Percentiles rank a stretch among this genome's conserved stretches.
These are phyloP conservation scores for Neogobius melanostomus DNA, from an alignment of 2,113 vertebrate species.

Conservation along the genomic window DNA sequence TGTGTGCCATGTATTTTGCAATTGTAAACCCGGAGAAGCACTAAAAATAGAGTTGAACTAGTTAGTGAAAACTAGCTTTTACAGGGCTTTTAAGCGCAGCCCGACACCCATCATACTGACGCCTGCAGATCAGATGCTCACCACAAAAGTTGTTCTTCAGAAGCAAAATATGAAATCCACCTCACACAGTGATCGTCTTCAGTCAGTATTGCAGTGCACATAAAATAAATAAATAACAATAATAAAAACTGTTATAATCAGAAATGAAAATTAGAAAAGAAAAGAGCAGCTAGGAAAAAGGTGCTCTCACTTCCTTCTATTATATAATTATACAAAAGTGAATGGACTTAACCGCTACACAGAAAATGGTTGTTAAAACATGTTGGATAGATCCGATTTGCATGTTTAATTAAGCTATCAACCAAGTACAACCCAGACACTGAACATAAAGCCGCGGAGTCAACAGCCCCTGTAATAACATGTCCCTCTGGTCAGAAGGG, in stretches of 20 bases:
- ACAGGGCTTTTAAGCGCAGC: too few relatives aligned
- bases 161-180: too few relatives aligned
- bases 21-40: slow-evolving; percentile 51
- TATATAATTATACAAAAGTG: slow-evolving; percentile 17
- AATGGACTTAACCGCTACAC: slow-evolving; percentile 62
- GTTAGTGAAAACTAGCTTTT: too few relatives aligned
- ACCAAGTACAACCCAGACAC: slow-evolving; percentile 75
- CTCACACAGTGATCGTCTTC: too few relatives aligned
- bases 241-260: too few relatives aligned
- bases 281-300: background rate
- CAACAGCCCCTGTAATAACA: slow-evolving; percentile 85
- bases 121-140: too few relatives aligned
- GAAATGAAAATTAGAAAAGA: slow-evolving; percentile 1
- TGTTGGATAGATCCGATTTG: slow-evolving; percentile 77
- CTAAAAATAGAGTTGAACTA: slow-evolving; percentile 1
- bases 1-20: background rate
- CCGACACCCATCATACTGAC: too few relatives aligned
- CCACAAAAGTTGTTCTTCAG: too few relatives aligned
- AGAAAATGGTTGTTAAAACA: slow-evolving; percentile 69
- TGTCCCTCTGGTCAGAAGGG: slow-evolving; percentile 72
- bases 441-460: slow-evolving; percentile 83
- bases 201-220: too few relatives aligned
- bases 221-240: too few relatives aligned
- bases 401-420: slow-evolving; percentile 85
- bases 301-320: background rate